Evolutionary conservation across 2,113 vertebrate species (phyloP), one percentile per base, ranked within the genome.

Genomic region (Meles meles): DNA sequence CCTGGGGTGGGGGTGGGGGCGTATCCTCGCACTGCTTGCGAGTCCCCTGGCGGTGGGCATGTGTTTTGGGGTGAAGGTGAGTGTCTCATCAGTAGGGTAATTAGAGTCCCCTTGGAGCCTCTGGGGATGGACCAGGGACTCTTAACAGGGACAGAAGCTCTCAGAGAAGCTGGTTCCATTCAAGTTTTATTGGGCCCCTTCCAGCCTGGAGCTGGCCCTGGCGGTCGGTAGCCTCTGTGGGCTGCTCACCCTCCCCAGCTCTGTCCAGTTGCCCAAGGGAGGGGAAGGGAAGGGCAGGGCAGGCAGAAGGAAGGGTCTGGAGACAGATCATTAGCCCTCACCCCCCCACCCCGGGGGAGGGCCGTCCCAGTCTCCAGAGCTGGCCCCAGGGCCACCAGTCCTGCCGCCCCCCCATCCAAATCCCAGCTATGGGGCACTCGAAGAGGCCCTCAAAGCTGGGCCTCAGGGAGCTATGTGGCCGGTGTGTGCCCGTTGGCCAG

Each of bases 401-500:
- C 77, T 69, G 79, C 25, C 2, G 3, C 37, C 23, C 59, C 23
- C 59, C n/a, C 55, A 20, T 6, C 23, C n/a, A 6, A 14, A 63
- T 18, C 44, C 61, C 9, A 52, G 47, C 44, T 4, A 42, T 29
- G 2, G 3, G 47, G 34, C 1, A 2, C 69, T 18, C 12, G 69
- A 49, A 57, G n/a, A n/a, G 57, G 55, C 44, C 31, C 9, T 44
- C 23, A 7, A 12, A 5, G 81, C 79, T 59, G 85, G 72, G 47
- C 71, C 12, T 18, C 1, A 0, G 55, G 39, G 1, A 0, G 55
- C 93, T 98, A 99, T n/a, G 97, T 98, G 3, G 97, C 95, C 29
- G 92, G 92, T 34, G 84, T 2, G 0, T 98, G 98, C 39, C 98
- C 86, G 0, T 98, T 99, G 96, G 91, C 63, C 31, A 97, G 94